Percentiles rank a stretch among this genome's conserved stretches.
Conservation (phyloP, 1,140 invertebrate genomes). For the Solenopsis invicta region DNA sequence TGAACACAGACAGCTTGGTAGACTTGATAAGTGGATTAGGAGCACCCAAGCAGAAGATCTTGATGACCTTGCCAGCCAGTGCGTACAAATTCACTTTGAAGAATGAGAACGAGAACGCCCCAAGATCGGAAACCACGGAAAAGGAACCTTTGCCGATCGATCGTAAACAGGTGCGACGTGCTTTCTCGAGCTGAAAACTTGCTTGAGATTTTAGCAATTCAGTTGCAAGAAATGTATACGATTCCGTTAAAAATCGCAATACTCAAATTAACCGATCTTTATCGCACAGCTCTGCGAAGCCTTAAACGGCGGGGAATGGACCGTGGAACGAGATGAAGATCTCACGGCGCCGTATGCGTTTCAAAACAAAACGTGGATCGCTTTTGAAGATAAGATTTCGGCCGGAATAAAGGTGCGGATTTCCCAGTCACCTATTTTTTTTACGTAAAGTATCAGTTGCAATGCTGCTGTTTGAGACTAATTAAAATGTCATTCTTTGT, state of each 20-base stretch:
- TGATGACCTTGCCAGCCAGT: conserved; percentile 91
- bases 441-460: neutral
- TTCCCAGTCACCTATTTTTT: neutral
- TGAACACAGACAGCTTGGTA: conserved; percentile 93
- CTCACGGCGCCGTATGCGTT: conserved; percentile 93
- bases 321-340: conserved; percentile 92
- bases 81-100: conserved; percentile 90
- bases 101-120: conserved; percentile 90
- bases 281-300: conserved; percentile 88
- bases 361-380: conserved; percentile 91
- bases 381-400: conserved; percentile 91
- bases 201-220: neutral
- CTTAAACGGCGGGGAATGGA: conserved; percentile 90
- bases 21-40: conserved; percentile 92
- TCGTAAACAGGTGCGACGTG: conserved; percentile 87
- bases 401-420: conserved; percentile 91
- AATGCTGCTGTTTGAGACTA: neutral
- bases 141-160: conserved; percentile 88
- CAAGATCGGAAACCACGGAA: conserved; percentile 89
- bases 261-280: neutral
- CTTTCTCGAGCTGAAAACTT: too few relatives aligned
- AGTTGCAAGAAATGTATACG: neutral
- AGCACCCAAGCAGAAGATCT: conserved; percentile 90
- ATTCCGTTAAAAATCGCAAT: neutral
- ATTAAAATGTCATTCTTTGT: neutral